phyloP scores from a whole-genome alignment of 1,140 invertebrate genomes.

The Drosophila varians region DNA sequence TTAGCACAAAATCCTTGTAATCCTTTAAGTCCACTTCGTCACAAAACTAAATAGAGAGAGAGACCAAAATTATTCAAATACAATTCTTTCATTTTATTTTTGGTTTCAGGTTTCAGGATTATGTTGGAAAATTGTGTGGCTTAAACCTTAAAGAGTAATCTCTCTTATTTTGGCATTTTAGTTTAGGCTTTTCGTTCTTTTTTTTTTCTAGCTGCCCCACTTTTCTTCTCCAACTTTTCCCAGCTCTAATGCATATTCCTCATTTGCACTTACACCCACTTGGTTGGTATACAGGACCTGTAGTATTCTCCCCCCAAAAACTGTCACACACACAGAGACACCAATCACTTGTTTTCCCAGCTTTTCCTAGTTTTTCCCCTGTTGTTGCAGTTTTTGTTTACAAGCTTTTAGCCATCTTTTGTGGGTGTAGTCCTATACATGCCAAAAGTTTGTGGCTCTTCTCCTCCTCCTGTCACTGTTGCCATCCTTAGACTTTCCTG shows the following conservation, averaged over 20 bases:
- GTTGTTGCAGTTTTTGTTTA: conserved; percentile 21
- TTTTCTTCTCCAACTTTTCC: conserved; percentile 7
- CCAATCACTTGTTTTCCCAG: conserved; percentile 17
- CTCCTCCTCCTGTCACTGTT: conserved; percentile 20
- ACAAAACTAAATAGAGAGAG: background rate
- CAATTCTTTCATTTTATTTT: conserved; percentile 1
- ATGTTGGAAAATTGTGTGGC: conserved; percentile 6
- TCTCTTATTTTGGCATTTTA: background rate
- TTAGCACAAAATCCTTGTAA: conserved; percentile 15
- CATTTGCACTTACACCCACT: conserved; percentile 21
- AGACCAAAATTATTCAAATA: conserved; percentile 13
- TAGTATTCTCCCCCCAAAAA: background rate
- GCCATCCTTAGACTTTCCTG: conserved; percentile 14
- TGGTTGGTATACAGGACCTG: background rate
- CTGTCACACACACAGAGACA: conserved; percentile 26
- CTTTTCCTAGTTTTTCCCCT: conserved; percentile 1
- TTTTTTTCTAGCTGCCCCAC: background rate
- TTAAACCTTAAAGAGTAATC: background rate
- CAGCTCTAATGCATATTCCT: conserved; percentile 25
- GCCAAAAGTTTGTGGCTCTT: conserved; percentile 21
- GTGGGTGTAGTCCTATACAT: conserved; percentile 23
- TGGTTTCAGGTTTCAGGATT: background rate
- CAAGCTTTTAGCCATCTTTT: conserved; percentile 64
- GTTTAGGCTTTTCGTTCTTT: background rate
- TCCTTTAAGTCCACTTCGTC: conserved; percentile 27